Base-by-base conservation (phyloP, 2,797 vertebrate species). In the Galaxias olidus region DNA sequence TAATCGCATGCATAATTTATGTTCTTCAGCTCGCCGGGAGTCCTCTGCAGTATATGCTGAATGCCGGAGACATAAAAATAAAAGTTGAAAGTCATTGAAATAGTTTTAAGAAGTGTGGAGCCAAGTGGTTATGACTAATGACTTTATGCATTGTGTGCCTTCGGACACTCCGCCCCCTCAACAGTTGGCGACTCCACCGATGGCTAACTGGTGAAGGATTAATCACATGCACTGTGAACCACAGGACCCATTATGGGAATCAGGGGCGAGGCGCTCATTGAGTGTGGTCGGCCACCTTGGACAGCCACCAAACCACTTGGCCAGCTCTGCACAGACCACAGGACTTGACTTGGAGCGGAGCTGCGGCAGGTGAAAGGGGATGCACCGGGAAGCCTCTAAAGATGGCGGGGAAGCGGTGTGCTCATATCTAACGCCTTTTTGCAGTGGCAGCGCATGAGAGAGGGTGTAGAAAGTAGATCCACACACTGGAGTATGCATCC, bases 1-100 rank as follows among this genome's bases (percentile, higher is more conserved):
- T 90, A 89, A 90, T 86, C 66, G 72, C 58, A 88, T 90, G 83
- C 86, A 90, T 90, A 87, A 89, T 90, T 85, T 79, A 89, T 89
- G 15, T 17, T 0, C 74, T 90, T 87, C 84, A 0, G 79, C 89
- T 90, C 12, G 72, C 82, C 87, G 86, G 87, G 87, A 85, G 85
- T 88, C 86, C 79, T 89, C 84, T 87, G 84, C 88, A 78, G 80
- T 83, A 81, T 81, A 75, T 80, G 79, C 79, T 84, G 81, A 87
- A 84, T 74, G 78, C 82, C 75, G 77, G 75, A 86, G 87, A 88
- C 82, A 82, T 88, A 88, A 88, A 88, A 88, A 86, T 90, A 86
- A 89, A 84, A 89, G 86, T 76, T 69, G 76, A 79, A 85, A 87
- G 86, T 86, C 87, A 85, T 88, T 89, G 87, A 84, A 88, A 80